Base-by-base conservation (phyloP, 2,113 vertebrate genomes). In the Panthera uncia region DNA sequence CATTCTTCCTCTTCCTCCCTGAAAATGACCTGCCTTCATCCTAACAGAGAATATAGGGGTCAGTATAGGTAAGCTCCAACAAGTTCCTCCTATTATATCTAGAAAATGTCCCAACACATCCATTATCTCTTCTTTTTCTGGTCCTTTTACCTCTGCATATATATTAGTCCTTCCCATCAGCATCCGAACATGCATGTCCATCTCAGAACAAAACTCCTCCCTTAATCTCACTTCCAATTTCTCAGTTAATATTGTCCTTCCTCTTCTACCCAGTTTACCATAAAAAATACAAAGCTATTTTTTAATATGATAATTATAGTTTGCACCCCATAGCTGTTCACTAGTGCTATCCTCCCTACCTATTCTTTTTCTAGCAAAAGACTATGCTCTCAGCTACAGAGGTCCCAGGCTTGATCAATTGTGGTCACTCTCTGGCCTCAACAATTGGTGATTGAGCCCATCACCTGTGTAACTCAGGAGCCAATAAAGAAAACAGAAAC, bases 401-500 rank as follows among this genome's bases (percentile, higher is more conserved):
- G 66, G 15, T 10, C 29, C 61, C 36, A 90, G n/a, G 23, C 33
- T 92, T 73, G 21, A 50, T 9, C 33, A 55, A 27, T 9, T 48
- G 25, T n/a, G 38, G 25, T 82, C 65, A 65, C 69, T 82, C 31
- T 84, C 80, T 90, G 33, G 23, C 63, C 12, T 95, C 25, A 55
- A 23, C 25, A 25, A 66, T 45, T 73, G 78, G 55, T 69, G 74
- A 52, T 27, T 84, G 33, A 27, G 12, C 21, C 27, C n/a, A 10
- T 9, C 27, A 8, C 29, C 38, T 83, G 14, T 7, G 27, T 48
- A 86, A 92, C 38, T 76, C n/a, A 41, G n/a, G 38, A 7, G 29
- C 10, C 4, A 38, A 52, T 71, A 83, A 52, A 12, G n/a, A 79
- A 89, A 94, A 90, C 31, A 82, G 94, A 97, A 93, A 74, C 63